Base-by-base conservation (phyloP, 92 coral and sea anemone genomes). In the Umimayanthus chanpuru region DNA sequence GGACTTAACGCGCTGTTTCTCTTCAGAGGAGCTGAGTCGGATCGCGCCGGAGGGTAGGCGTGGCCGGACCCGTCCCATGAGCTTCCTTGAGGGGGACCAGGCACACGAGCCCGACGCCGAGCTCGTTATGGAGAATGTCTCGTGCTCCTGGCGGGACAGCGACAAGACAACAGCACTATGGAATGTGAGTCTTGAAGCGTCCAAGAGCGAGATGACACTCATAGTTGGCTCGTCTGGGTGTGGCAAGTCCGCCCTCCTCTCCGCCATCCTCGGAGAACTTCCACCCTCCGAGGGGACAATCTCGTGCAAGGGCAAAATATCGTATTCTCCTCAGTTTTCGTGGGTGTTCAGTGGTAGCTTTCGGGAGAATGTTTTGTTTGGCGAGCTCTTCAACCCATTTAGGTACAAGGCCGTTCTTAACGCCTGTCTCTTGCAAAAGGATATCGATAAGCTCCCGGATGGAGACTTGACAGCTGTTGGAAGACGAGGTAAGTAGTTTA, bases 331-430 rank as follows among this genome's bases (percentile, higher is more conserved):
- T n/a, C 98, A 95, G 86, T 85, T 88, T 9, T 92, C 98, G 3
- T 87, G 94, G 88, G 81, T 95, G 36, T 95, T 93, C 73, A 93
- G 92, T 16, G 93, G 94, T 79, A 88, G 93, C 0, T 89, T 95
- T 49, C 77, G 98, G 11, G 92, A 90, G 74, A 95, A 95, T 55
- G 89, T 95, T 67, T 73, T 92, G 43, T 95, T 93, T 40, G 98
- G 98, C 26, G 91, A 91, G 32, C 93, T 75, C 44, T 95, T 91
- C 32, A 95, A 95, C 78, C 98, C 98, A 8, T 95, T 95, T 73
- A 88, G 96, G 50, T 95, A 95, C 88, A 95, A 95, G 79, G 98
- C 98, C 10, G 94, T 95, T 28, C 89, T 95, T 47, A 95, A 93
- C 40, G 93, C 98, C 1, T 95, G 98, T 55, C 94, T 86, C 73